Evolutionary conservation across 2,888 invertebrate genomes (phyloP).

Genomic region (Drosophila paucipuncta): DNA sequence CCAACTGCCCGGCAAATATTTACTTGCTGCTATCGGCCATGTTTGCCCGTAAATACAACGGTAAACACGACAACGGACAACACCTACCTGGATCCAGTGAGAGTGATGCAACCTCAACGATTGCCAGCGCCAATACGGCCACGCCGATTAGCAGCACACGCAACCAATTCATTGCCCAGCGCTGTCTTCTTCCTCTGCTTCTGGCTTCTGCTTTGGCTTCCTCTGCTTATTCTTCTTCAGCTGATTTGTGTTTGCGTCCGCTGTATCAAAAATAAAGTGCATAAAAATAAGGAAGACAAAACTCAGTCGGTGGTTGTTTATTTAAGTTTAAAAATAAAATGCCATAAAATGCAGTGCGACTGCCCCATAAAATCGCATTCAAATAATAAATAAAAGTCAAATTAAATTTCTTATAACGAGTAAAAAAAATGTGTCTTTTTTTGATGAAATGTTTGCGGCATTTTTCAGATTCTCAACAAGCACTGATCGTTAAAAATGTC

Average conservation of each 20-base stretch:
- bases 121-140: conserved; percentile 71
- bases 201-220: conserved; percentile 19
- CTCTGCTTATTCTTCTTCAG: conserved; percentile 10
- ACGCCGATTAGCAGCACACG: conserved; percentile 73
- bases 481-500: conserved; percentile 31
- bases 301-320: conserved; percentile 74
- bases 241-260: conserved; percentile 59
- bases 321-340: conserved; percentile 76
- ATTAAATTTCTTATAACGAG: conserved; percentile 60
- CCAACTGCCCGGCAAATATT: conserved; percentile 66
- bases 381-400: conserved; percentile 73
- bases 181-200: conserved; percentile 39
- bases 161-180: conserved; percentile 80
- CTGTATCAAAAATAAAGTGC: conserved; percentile 61
- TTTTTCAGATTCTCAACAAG: conserved; percentile 50
- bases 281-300: conserved; percentile 38
- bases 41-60: conserved; percentile 64
- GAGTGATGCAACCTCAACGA: conserved; percentile 82
- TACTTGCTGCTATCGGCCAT: conserved; percentile 51
- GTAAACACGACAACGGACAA: conserved; percentile 43
- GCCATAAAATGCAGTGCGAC: conserved; percentile 60
- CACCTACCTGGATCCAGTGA: conserved; percentile 85
- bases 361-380: conserved; percentile 58
- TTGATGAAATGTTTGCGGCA: conserved; percentile 54
- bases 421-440: conserved; percentile 17